Conservation (phyloP, 2,888 invertebrate species). For the Rotaria socialis region DNA sequence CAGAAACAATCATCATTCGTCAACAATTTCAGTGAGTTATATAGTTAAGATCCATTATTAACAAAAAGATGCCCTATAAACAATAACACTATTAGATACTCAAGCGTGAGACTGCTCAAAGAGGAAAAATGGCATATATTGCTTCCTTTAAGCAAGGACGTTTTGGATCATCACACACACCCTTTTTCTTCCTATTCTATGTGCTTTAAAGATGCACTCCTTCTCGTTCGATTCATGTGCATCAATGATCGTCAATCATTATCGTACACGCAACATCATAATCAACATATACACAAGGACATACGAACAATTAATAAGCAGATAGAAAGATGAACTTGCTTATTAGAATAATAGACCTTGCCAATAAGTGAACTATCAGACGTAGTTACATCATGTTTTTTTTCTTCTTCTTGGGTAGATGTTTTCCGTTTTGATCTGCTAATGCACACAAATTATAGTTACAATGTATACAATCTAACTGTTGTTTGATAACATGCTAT, state of each 20-base stretch:
- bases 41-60: not conserved
- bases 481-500: not conserved
- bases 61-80: not conserved
- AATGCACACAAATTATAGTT: no score
- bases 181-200: not conserved
- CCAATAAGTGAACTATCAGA: not conserved
- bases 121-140: not conserved
- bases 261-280: not conserved
- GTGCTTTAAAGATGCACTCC: not conserved
- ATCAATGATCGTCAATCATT: conserved; percentile 26
- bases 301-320: not conserved
- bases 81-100: not conserved
- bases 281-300: not conserved
- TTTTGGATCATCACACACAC: conserved; percentile 38
- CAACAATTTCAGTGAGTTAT: no score
- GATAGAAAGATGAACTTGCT: not conserved
- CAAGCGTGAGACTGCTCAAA: not conserved
- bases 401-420: no score
- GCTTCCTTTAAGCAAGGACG: conserved; percentile 11
- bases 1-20: not conserved
- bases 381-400: not conserved
- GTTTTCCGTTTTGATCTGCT: no score
- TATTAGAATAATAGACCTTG: not conserved
- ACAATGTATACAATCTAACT: not conserved
- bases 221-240: not conserved